These are phyloP conservation scores for Crocuta crocuta DNA, from an alignment of 2,113 vertebrate species.

Conservation along the genomic window DNA sequence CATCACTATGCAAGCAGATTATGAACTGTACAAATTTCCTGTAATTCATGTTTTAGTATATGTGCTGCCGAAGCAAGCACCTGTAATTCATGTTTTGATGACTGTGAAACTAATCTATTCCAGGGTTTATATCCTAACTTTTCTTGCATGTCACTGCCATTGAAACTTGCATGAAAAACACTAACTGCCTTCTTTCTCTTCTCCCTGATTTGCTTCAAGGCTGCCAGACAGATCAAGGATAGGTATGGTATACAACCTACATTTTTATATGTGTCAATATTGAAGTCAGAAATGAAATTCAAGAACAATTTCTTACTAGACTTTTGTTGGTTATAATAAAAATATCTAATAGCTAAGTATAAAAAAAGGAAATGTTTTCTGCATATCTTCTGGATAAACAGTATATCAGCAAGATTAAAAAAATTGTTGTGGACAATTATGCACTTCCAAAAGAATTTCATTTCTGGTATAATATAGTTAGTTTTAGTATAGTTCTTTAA, in stretches of 20 bases:
- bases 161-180: conserved; percentile 89
- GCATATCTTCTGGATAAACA: background rate
- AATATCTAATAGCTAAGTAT: conserved; percentile 55
- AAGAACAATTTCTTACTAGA: background rate
- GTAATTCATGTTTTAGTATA: conserved; percentile 59
- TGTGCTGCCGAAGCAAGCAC: too few relatives aligned
- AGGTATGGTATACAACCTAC: conserved; percentile 91
- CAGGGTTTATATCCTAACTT: conserved; percentile 79
- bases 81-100: conserved; percentile 72
- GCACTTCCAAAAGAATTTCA: conserved; percentile 78
- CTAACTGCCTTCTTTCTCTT: conserved; percentile 91
- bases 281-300: conserved; percentile 85
- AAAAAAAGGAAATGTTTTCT: conserved; percentile 7
- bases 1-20: conserved; percentile 65
- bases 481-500: conserved; percentile 67
- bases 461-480: conserved; percentile 81
- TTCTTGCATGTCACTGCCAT: conserved; percentile 86
- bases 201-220: conserved; percentile 90
- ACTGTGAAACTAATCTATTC: conserved; percentile 68
- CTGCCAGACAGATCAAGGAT: conserved; percentile 98
- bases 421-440: conserved; percentile 43
- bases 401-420: conserved; percentile 9
- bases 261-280: conserved; percentile 80
- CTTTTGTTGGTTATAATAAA: conserved; percentile 67
- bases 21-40: conserved; percentile 55